phyloP scores from a whole-genome alignment of 2,888 invertebrate species.

The Parelbella ahira region DNA sequence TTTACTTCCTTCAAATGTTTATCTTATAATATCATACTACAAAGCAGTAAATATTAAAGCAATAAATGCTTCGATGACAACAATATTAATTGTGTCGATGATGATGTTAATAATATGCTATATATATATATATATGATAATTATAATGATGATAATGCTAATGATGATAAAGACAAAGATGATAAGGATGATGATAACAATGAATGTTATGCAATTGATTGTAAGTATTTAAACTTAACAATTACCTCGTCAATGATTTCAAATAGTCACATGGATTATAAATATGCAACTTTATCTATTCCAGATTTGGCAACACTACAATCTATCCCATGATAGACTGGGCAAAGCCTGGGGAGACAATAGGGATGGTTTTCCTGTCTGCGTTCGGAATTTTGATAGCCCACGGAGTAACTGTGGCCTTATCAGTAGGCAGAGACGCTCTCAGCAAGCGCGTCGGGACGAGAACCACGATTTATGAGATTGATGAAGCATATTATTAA shows the following conservation, averaged over 20 bases:
- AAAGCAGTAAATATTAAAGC: too few relatives aligned
- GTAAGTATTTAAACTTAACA: too few relatives aligned
- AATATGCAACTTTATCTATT: constrained; percentile 31
- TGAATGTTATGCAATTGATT: too few relatives aligned
- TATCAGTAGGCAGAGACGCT: constrained; percentile 70
- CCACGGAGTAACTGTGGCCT: constrained; percentile 79
- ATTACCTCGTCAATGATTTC: not conserved
- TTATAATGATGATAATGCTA: too few relatives aligned
- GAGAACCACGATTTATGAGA: constrained; percentile 27
- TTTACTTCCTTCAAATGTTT: too few relatives aligned
- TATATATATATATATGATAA: too few relatives aligned
- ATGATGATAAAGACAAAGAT: too few relatives aligned
- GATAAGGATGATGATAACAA: too few relatives aligned
- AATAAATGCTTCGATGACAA: too few relatives aligned
- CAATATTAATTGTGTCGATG: too few relatives aligned
- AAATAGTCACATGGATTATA: not conserved
- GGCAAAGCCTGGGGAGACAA: constrained; percentile 82
- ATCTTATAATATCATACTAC: too few relatives aligned
- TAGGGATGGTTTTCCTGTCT: constrained; percentile 80
- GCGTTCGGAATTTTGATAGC: constrained; percentile 80
- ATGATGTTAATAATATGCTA: too few relatives aligned
- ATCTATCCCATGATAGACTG: constrained; percentile 91
- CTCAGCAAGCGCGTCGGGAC: constrained; percentile 40
- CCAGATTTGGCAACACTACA: constrained; percentile 81
- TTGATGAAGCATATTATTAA: constrained; percentile 12